These are phyloP conservation scores for Pseudomyrmex concolor DNA, from an alignment of 1,140 invertebrate genomes.

Conservation along the genomic window DNA sequence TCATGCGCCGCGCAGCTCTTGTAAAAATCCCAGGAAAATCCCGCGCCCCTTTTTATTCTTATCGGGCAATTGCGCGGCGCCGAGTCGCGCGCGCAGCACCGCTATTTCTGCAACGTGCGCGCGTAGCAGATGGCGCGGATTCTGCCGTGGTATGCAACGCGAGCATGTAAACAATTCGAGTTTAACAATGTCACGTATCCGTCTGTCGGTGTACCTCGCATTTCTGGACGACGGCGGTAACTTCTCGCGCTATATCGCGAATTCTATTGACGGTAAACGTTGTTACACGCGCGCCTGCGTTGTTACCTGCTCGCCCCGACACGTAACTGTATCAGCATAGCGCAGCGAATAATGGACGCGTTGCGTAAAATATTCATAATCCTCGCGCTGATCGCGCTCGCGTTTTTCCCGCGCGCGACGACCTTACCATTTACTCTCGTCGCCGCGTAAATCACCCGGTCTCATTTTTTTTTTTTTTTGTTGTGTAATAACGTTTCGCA, in stretches of 20 bases:
- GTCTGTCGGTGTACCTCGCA: conserved; percentile 12
- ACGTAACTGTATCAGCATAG: conserved; percentile 43
- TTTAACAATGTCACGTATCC: conserved; percentile 51
- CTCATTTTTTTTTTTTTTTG: background rate
- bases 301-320: background rate
- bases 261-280: conserved; percentile 43
- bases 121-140: conserved; percentile 18
- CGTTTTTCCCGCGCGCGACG: background rate
- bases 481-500: background rate
- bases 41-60: conserved; percentile 19
- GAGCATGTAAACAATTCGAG: conserved; percentile 48
- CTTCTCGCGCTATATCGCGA: background rate
- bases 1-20: background rate
- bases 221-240: conserved; percentile 39
- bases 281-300: conserved; percentile 16
- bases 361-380: conserved; percentile 47
- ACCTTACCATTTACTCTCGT: no score
- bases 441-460: conserved; percentile 1
- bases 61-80: background rate
- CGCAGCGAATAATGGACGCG: conserved; percentile 22
- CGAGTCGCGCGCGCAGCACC: conserved; percentile 8
- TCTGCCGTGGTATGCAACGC: conserved; percentile 34
- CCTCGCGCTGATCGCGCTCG: conserved; percentile 12
- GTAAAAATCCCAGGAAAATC: conserved; percentile 15
- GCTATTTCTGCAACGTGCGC: conserved; percentile 40